Conservation (phyloP, 2,888 invertebrate species). For the Oligia latruncula region DNA sequence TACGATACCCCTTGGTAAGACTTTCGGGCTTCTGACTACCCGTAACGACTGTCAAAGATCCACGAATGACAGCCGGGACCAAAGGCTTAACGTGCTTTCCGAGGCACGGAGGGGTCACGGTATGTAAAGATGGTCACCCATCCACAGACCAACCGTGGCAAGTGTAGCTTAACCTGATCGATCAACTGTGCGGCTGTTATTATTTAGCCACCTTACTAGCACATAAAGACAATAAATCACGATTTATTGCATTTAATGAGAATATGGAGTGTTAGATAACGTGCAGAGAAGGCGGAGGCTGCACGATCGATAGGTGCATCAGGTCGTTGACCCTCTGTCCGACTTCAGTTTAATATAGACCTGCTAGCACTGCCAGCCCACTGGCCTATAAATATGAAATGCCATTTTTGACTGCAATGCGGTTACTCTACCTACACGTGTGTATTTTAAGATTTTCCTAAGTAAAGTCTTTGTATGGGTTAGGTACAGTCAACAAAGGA, state of each 20-base stretch:
- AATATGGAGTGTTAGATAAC: conserved; percentile 45
- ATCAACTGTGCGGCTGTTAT: too few species aligned
- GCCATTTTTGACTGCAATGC: conserved; percentile 67
- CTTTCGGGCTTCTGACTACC: too few species aligned
- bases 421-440: conserved; percentile 31
- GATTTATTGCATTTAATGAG: not conserved
- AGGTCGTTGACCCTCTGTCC: conserved; percentile 69
- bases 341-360: conserved; percentile 63
- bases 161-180: too few species aligned
- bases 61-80: too few species aligned
- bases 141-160: too few species aligned
- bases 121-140: too few species aligned
- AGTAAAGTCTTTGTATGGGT: not conserved
- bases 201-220: not conserved
- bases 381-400: conserved; percentile 72
- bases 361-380: conserved; percentile 61
- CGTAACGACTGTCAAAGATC: too few species aligned
- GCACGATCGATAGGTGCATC: conserved; percentile 77
- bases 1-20: too few species aligned
- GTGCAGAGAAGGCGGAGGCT: conserved; percentile 45
- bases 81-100: too few species aligned
- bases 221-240: conserved; percentile 4
- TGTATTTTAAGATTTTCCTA: not conserved
- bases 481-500: too few species aligned
- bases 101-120: too few species aligned